Evolutionary conservation across 2,888 invertebrate genomes (phyloP), one percentile per base, ranked within the genome.

Genomic region (Creontiades dilutus): DNA sequence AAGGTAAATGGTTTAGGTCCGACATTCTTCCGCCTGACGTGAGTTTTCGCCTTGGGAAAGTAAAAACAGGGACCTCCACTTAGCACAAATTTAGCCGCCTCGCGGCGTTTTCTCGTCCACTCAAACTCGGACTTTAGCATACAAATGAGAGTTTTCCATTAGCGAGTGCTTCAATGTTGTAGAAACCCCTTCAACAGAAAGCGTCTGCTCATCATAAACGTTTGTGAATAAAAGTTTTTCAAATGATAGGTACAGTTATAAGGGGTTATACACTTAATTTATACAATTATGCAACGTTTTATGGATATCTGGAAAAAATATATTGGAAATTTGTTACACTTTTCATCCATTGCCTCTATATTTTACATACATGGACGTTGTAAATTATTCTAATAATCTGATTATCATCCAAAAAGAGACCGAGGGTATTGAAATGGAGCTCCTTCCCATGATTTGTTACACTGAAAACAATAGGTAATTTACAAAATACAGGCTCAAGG

Each of bases 71-170:
- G 78, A 46, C 78, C 78, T 80, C 47, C 47, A 80, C 78, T 80
- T 80, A 80, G 78, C 47, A 16, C 46, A 11, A 14, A 80, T 47
- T 37, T 68, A 19, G 37, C 47, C 78, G 37, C 37, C 47, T 80
- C 78, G 46, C 46, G 47, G 78, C 78, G 16, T 80, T 80, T 80
- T 46, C 78, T 46, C 47, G 78, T 80, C 78, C 78, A 80, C 78
- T 46, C 78, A 37, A 80, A 80, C 37, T 47, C 78, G 68, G 68
- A 47, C 78, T 47, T 80, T 27, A 47, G 78, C 78, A 80, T 80
- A 80, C 78, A 47, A 80, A 80, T 80, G 78, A 80, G 78, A 80
- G 16, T 80, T 37, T 80, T 80, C 78, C 78, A 80, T 80, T 80
- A 80, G 78, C 27, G 61, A 61, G 61, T 14, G 57, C 23, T 23